Base-by-base conservation (phyloP, 2,888 invertebrate species). In the Tipula vernalis region DNA sequence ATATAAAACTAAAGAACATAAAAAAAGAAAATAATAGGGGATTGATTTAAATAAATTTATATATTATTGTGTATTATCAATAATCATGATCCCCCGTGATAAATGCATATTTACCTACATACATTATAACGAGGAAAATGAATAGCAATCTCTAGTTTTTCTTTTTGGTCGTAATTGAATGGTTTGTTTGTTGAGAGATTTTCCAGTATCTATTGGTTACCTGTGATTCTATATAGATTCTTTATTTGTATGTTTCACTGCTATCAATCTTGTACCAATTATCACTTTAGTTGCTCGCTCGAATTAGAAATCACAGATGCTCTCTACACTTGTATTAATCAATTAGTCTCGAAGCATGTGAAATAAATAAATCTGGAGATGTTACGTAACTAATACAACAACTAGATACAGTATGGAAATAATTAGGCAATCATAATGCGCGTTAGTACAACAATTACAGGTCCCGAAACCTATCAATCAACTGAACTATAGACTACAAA, bases 31-130 rank as follows among this genome's bases (percentile, higher is more conserved):
- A 71, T 71, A 28, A 71, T 71, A 71, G 71, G 71, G 71, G 71
- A 71, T 71, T 71, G 71, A 71, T 71, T 71, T 71, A 71, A 71
- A 71, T 71, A 71, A 71, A 28, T 71, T 28, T 28, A 28, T 71
- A 71, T 71, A 71, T 71, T 71, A 71, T 71, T 71, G 71, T 71
- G 71, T 71, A 71, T 71, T 71, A 71, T 71, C 71, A 71, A 71
- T 71, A 71, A 71, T 71, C 71, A 28, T 71, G 71, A 71, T 71
- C 71, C 28, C 71, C 71, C 28, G 71, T 71, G 18, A 71, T 28
- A 71, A 71, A 28, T 28, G 71, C 71, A 71, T 71, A 13, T 71
- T n/a, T n/a, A n/a, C 28, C 28, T 6, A 18, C 2, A 15, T 71
- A 28, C 28, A n/a, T n/a, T n/a, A n/a, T n/a, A n/a, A 15, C 12